These are phyloP conservation scores for Apamea crenata DNA, from an alignment of 2,888 invertebrate genomes.

Conservation along the genomic window DNA sequence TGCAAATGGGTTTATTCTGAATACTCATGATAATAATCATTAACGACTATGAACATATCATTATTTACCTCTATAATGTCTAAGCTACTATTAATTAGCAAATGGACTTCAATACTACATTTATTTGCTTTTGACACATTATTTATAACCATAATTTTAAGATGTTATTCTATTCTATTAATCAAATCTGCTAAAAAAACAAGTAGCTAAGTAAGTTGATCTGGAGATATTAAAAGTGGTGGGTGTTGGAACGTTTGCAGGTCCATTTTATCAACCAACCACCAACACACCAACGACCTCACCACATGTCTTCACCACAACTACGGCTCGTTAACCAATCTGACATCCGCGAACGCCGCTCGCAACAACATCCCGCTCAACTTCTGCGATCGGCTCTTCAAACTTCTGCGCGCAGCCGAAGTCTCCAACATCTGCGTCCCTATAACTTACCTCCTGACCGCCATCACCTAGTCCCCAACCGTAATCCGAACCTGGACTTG, in stretches of 20 bases:
- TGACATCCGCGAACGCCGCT: constrained; percentile 87
- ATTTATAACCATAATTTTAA: constrained; percentile 37
- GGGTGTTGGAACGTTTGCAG: constrained; percentile 91
- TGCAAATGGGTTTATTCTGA: constrained; percentile 9
- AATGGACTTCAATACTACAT: constrained; percentile 24
- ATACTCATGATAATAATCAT: constrained; percentile 13
- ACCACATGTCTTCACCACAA: constrained; percentile 90
- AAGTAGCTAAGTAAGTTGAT: constrained; percentile 69
- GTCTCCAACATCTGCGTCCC: constrained; percentile 85
- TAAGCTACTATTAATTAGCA: constrained; percentile 37
- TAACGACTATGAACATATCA: constrained; percentile 33
- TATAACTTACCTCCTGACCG: constrained; percentile 82
- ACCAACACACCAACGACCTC: constrained; percentile 90
- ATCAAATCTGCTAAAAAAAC: constrained; percentile 57
- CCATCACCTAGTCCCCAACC: constrained; percentile 85
- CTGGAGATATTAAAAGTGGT: constrained; percentile 88
- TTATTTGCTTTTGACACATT: constrained; percentile 53
- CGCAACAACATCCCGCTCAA: constrained; percentile 84
- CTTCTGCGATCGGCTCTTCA: constrained; percentile 87
- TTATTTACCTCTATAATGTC: constrained; percentile 40
- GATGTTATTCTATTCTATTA: constrained; percentile 46
- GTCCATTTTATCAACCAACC: constrained; percentile 91
- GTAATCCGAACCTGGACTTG: constrained; percentile 74
- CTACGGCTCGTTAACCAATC: constrained; percentile 88
- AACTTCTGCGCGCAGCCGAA: constrained; percentile 86